Conservation (phyloP, 2,797 vertebrate genomes). For the Kryptopterus vitreolus region DNA sequence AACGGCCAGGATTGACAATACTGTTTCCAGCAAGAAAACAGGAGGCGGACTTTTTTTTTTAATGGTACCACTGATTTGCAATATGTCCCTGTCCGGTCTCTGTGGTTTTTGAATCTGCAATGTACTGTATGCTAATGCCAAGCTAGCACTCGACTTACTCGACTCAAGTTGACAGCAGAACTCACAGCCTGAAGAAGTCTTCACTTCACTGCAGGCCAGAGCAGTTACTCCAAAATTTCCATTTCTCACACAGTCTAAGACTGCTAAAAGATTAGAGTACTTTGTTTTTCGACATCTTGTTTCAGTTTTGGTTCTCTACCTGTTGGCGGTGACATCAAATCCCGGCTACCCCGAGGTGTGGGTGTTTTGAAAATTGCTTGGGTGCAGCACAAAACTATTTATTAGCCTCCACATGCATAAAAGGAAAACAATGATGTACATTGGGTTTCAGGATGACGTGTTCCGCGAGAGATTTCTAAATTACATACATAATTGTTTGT, state of each 20-base stretch:
- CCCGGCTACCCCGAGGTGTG: conserved; percentile 32
- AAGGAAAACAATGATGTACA: conserved; percentile 16
- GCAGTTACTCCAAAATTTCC: too few relatives aligned
- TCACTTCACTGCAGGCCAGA: too few relatives aligned
- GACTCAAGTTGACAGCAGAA: too few relatives aligned
- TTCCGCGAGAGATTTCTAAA: background rate
- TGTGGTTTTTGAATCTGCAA: too few relatives aligned
- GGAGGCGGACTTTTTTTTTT: too few relatives aligned
- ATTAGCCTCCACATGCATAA: conserved; percentile 23
- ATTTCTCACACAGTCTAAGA: background rate
- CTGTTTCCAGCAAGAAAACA: too few relatives aligned
- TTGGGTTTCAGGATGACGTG: conserved; percentile 17
- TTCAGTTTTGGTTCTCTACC: conserved; percentile 15
- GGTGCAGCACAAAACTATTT: conserved; percentile 36
- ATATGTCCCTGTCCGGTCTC: too few relatives aligned
- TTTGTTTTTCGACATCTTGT: background rate
- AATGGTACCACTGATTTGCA: too few relatives aligned
- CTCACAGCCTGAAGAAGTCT: too few relatives aligned
- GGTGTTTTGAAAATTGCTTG: conserved; percentile 39
- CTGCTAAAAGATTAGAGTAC: background rate
- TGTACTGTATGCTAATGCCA: too few relatives aligned
- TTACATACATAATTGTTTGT: background rate
- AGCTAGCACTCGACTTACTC: too few relatives aligned
- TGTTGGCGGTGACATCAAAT: conserved; percentile 31
- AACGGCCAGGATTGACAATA: too few relatives aligned